Evolutionary conservation across 2,797 vertebrate species (phyloP).

Genomic region (Poecile montanus): DNA sequence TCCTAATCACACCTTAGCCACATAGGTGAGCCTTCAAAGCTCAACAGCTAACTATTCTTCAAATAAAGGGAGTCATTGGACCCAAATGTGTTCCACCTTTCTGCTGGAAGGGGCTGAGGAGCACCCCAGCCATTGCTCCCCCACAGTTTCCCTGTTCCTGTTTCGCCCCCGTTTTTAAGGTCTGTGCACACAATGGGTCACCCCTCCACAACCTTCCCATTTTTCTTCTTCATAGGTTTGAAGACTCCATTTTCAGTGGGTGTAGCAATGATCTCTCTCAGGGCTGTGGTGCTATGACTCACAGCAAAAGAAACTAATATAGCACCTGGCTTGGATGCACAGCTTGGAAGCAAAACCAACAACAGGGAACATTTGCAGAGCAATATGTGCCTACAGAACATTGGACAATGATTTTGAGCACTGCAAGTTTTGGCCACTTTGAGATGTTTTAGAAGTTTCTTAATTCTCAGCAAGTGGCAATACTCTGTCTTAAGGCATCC

Average conservation of each 20-base stretch:
- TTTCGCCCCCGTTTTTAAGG: background rate
- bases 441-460: background rate
- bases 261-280: background rate
- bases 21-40: background rate
- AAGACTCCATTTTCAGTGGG: background rate
- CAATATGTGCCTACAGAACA: background rate
- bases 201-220: background rate
- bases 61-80: background rate
- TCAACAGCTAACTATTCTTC: background rate
- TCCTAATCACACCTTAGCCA: background rate
- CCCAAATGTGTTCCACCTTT: background rate
- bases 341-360: background rate
- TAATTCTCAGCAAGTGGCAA: background rate
- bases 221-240: background rate
- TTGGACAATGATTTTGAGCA: background rate
- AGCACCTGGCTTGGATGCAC: background rate
- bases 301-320: background rate
- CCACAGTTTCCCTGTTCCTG: background rate
- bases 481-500: background rate
- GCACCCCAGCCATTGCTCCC: background rate
- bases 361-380: background rate
- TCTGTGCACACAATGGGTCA: rapidly evolving
- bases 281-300: background rate
- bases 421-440: background rate
- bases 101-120: background rate